Evolutionary conservation across 2,113 vertebrate genomes (phyloP).

Genomic region (Uria aalge): DNA sequence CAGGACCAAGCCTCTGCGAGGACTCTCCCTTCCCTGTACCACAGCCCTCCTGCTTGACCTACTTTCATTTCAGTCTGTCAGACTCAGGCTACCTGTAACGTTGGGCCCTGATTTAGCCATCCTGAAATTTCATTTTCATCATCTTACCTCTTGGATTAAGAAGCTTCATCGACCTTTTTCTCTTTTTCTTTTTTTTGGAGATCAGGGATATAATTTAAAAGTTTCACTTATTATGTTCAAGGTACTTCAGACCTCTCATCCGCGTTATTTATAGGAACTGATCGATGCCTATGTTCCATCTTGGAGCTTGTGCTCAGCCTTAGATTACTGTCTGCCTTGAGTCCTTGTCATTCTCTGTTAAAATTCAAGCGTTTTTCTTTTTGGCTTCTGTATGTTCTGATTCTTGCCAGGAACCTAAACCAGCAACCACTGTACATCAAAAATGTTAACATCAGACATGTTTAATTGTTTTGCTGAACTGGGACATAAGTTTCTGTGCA

Average conservation of each 20-base stretch:
- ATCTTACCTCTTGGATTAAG: constrained; percentile 43
- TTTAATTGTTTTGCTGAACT: background rate
- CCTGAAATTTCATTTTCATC: constrained; percentile 30
- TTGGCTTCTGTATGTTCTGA: background rate
- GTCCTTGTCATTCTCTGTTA: background rate
- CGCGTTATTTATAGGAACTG: constrained; percentile 40
- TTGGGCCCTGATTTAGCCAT: background rate
- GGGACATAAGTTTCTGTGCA: background rate
- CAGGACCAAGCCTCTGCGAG: background rate
- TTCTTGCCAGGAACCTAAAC: background rate
- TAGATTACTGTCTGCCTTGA: constrained; percentile 20
- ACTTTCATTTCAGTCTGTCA: background rate
- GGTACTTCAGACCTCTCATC: background rate
- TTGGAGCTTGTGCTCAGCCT: background rate
- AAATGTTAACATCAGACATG: background rate
- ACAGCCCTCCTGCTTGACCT: background rate
- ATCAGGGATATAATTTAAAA: constrained; percentile 6
- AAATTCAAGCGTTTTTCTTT: constrained; percentile 1
- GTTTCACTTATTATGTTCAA: background rate
- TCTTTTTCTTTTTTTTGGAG: background rate
- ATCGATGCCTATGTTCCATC: constrained; percentile 15
- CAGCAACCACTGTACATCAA: background rate
- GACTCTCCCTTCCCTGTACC: background rate
- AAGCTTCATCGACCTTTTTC: background rate
- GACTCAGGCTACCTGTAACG: background rate